Evolutionary conservation across 2,888 invertebrate genomes (phyloP).

Genomic region (Peribatodes rhomboidaria): DNA sequence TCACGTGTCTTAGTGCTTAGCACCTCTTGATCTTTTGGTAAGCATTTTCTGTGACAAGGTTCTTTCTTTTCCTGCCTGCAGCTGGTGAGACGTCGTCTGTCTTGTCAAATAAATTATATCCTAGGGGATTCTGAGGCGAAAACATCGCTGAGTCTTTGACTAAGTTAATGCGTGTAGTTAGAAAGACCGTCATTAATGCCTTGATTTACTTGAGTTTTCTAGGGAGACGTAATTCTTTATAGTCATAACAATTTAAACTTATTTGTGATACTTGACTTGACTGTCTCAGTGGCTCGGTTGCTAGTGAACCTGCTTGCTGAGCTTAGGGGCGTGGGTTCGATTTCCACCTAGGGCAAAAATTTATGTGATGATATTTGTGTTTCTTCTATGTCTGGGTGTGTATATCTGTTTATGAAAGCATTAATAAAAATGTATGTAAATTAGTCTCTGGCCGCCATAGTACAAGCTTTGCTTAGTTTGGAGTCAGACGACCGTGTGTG

Average conservation of each 20-base stretch:
- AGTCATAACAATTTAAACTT: not conserved
- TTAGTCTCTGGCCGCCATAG: too few species aligned
- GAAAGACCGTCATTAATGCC: slow-evolving; percentile 10
- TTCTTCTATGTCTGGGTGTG: too few species aligned
- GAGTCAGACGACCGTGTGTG: too few species aligned
- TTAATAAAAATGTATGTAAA: too few species aligned
- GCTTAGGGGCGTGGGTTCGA: too few species aligned
- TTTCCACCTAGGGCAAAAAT: too few species aligned
- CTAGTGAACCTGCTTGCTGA: too few species aligned
- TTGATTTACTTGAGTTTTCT: slow-evolving; percentile 9
- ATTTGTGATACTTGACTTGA: too few species aligned
- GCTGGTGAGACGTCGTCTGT: slow-evolving; percentile 23
- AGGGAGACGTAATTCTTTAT: not conserved
- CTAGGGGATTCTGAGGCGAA: slow-evolving; percentile 24
- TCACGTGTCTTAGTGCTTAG: not conserved
- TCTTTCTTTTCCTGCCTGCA: slow-evolving; percentile 1
- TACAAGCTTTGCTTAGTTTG: too few species aligned
- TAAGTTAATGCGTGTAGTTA: slow-evolving; percentile 18
- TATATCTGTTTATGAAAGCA: too few species aligned
- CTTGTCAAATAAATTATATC: slow-evolving; percentile 35
- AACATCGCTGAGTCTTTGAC: slow-evolving; percentile 23
- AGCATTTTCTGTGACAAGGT: slow-evolving; percentile 17
- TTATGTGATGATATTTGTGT: too few species aligned
- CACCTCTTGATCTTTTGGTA: not conserved
- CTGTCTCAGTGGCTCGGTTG: too few species aligned